Evolutionary conservation across 2,888 invertebrate genomes (phyloP), one percentile per base, ranked within the genome.

Genomic region (Drosophila robusta): DNA sequence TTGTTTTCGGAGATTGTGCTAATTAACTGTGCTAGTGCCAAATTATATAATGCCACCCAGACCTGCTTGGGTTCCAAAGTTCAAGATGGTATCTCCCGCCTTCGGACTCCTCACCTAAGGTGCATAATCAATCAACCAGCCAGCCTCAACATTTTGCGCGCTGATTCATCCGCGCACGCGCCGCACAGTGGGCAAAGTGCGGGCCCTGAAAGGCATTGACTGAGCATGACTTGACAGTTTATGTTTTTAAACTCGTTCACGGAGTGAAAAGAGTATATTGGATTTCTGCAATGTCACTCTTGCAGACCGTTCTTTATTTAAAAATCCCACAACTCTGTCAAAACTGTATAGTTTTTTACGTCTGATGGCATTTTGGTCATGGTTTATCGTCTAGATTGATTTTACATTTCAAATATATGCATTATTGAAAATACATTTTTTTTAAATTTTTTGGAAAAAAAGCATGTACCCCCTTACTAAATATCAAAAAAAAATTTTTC

Each of bases 161-260:
- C 39, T 84, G 86, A 84, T 52, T 84, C 83, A 84, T 65, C 5
- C 26, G 63, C 67, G 88, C 88, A 80, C 83, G 88, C 80, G 83
- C 62, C 74, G 36, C 29, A 8, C 11, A 18, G 18, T 32, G 77
- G 56, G 42, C 75, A 63, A 73, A 69, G 73, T 64, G 60, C 70
- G 75, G 46, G 44, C 14, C 46, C 41, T 36, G 66, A 56, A 41
- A 76, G 56, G 41, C 61, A 71, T 76, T 71, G 71, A 41, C 46
- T n/a, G 74, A 61, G 56, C 51, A 71, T 88, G 84, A 85, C 74
- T 86, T 67, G 61, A 18, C 85, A n/a, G 6, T 68, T 45, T 77
- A 51, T 50, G 8, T 34, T 44, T 50, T 52, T 18, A 18, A 18
- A 18, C 18, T 18, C 18, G 1, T 18, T 18, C 18, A 18, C 1